These are phyloP conservation scores for Xenus cinereus DNA, from an alignment of 2,113 vertebrate genomes.

Conservation along the genomic window DNA sequence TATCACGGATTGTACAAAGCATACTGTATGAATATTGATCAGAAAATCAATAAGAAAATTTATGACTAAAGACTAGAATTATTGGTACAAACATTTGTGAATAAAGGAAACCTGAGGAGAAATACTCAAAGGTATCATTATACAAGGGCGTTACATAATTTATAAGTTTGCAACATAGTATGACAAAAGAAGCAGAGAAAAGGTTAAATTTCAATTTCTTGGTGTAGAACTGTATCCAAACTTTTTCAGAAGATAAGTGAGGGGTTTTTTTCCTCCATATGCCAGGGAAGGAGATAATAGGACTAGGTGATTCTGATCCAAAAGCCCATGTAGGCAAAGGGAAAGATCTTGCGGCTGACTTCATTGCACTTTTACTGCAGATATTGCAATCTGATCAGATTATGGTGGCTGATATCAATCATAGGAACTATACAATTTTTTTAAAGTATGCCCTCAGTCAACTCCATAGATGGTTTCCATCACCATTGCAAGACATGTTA, in stretches of 20 bases:
- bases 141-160: background rate
- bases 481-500: background rate
- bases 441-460: background rate
- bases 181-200: background rate
- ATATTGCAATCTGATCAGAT: background rate
- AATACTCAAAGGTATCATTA: background rate
- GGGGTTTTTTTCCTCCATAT: accelerated
- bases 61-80: background rate
- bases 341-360: background rate
- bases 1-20: background rate
- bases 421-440: background rate
- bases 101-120: background rate
- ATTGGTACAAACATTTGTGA: background rate
- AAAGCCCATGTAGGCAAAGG: background rate
- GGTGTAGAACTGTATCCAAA: background rate
- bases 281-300: background rate
- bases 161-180: background rate
- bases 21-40: background rate
- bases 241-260: background rate
- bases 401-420: background rate
- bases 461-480: background rate
- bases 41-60: background rate
- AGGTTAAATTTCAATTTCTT: background rate
- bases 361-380: background rate
- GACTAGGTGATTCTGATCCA: background rate